Evolutionary conservation across 2,797 vertebrate genomes (phyloP).

Genomic region (Fistularia commersonii): DNA sequence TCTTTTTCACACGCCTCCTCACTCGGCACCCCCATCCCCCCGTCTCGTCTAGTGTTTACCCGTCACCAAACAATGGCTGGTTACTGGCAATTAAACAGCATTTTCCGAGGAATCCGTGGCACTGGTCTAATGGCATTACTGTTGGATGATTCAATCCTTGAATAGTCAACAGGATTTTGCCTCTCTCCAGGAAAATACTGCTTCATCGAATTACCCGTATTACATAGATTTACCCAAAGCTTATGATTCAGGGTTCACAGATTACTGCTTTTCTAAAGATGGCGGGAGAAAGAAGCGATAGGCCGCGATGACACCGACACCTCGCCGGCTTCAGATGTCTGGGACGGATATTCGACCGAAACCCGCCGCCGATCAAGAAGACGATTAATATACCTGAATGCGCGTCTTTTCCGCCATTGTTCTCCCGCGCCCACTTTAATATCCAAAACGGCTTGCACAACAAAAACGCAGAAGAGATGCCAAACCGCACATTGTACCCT

Average conservation of each 20-base stretch:
- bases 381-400: conserved; percentile 16
- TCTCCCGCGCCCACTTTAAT: conserved; percentile 7
- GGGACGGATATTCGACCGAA: conserved; percentile 12
- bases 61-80: conserved; percentile 76
- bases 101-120: conserved; percentile 75
- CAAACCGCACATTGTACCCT: conserved; percentile 75
- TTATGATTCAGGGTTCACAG: conserved; percentile 81
- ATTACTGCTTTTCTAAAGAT: conserved; percentile 71
- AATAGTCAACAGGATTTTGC: conserved; percentile 81
- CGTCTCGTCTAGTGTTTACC: conserved; percentile 70
- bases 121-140: conserved; percentile 81
- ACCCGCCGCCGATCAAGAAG: conserved; percentile 17
- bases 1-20: conserved; percentile 71
- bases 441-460: conserved; percentile 9
- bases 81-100: conserved; percentile 81
- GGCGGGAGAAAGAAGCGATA: conserved; percentile 49
- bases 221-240: conserved; percentile 79
- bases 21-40: conserved; percentile 26
- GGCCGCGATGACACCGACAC: conserved; percentile 38
- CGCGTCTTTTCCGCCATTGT: conserved; percentile 1
- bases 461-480: conserved; percentile 36
- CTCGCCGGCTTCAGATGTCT: conserved; percentile 12
- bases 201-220: conserved; percentile 81
- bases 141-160: conserved; percentile 77
- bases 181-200: conserved; percentile 78